A percentile compares a stretch with the other conserved stretches of the same genome.
These are phyloP conservation scores for Silurus asotus DNA, from an alignment of 2,113 vertebrate genomes.

Conservation along the genomic window DNA sequence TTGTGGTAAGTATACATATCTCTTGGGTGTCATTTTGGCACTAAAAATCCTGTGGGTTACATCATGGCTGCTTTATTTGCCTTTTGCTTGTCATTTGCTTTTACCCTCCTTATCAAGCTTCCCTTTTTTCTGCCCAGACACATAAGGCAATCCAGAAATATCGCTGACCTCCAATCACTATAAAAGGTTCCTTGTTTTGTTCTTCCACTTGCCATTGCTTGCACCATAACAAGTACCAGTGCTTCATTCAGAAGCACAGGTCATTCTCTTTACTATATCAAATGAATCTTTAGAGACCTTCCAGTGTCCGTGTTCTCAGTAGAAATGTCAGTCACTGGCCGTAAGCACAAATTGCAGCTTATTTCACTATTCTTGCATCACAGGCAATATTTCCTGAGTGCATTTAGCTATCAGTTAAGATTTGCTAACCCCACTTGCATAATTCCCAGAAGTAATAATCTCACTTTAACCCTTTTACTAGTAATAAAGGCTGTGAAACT, in stretches of 20 bases:
- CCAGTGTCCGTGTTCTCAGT: constrained; percentile 5
- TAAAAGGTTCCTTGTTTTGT: constrained; percentile 52
- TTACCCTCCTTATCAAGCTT: constrained; percentile 75
- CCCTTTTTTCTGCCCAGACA: constrained; percentile 70
- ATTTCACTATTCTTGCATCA: constrained; percentile 54
- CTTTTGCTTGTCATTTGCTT: constrained; percentile 66
- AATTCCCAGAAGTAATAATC: constrained; percentile 1
- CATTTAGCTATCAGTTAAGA: constrained; percentile 29
- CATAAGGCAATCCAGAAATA: constrained; percentile 55
- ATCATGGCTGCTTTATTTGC: constrained; percentile 60
- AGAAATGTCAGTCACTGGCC: constrained; percentile 56
- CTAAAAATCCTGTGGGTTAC: background rate
- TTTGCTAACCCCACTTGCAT: constrained; percentile 23
- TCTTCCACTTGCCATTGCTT: constrained; percentile 63
- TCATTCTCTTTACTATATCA: constrained; percentile 71
- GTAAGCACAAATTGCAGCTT: constrained; percentile 59
- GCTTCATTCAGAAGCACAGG: constrained; percentile 61
- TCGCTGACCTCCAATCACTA: background rate
- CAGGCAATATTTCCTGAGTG: constrained; percentile 18
- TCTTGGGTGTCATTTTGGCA: background rate
- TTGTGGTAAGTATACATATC: background rate
- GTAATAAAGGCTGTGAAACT: background rate
- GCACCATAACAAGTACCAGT: constrained; percentile 75
- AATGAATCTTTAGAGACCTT: constrained; percentile 66
- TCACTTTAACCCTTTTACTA: background rate